Evolutionary conservation across 2,888 invertebrate species (phyloP), one percentile per base, ranked within the genome.

Genomic region (Junonia oenone): DNA sequence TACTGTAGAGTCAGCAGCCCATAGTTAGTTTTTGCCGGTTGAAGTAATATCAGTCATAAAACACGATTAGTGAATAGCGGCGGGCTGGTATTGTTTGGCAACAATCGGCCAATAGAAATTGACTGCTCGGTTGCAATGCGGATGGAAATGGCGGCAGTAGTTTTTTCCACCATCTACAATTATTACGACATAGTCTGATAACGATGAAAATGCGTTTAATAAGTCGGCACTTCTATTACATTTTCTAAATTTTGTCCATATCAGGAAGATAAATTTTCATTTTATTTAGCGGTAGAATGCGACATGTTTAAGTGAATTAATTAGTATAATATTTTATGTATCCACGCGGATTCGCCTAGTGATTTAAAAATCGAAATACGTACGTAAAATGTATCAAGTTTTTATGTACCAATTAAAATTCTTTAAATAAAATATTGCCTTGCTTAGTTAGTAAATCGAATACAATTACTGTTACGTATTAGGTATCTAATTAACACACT

Each of bases 181-280:
- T 78, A 83, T 78, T 77, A 74, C 77, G 85, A 82, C 81, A 78
- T 88, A 88, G 69, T 87, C 85, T 83, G 79, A 79, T 88, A 81
- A 84, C 80, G 72, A 70, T 74, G 79, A 71, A 78, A 80, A 82
- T 75, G 75, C 68, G 74, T 68, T 77, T 51, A 61, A 63, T 62
- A 52, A 61, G 63, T 52, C 45, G 29, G 52, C 33, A 60, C 53
- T 58, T 49, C 48, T 49, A 49, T 57, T 55, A 57, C 43, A 40
- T 61, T 57, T 57, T 54, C 45, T 53, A 52, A 33, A 48, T 51
- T 51, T 57, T 53, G 51, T 54, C 51, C 43, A 13, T 33, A 56
- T 56, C 43, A 51, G 33, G 53, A 48, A 51, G 31, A 38, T 50
- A 37, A 31, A 15, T 29, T 40, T 49, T 58, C 26, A 45, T 37